A percentile compares a stretch with the other conserved stretches of the same genome.
Evolutionary conservation across 2,888 invertebrate genomes (phyloP).

Genomic region (Meta bourneti): DNA sequence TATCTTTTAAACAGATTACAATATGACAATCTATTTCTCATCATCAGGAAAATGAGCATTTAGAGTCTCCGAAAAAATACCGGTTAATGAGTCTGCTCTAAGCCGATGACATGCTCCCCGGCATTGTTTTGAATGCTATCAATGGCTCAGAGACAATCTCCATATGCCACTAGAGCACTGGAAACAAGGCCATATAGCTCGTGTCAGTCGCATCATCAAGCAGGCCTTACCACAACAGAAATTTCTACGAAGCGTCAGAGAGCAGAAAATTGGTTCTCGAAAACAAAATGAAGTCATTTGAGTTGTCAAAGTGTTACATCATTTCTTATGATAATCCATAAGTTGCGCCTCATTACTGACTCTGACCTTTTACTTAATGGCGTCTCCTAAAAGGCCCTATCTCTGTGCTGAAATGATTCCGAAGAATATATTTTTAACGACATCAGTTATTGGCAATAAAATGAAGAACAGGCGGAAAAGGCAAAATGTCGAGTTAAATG

Average conservation of each 20-base stretch:
- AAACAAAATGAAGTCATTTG: slow-evolving; percentile 52
- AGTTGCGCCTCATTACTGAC: slow-evolving; percentile 72
- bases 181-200: no score
- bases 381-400: slow-evolving; percentile 18
- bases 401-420: slow-evolving; percentile 51
- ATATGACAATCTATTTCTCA: no score
- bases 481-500: slow-evolving; percentile 69
- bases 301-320: slow-evolving; percentile 36
- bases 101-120: no score
- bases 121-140: no score
- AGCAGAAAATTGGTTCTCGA: background rate
- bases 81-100: no score
- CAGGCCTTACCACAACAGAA: background rate
- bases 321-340: slow-evolving; percentile 54
- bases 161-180: no score
- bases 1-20: no score
- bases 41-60: no score
- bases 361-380: slow-evolving; percentile 69
- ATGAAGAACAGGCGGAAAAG: slow-evolving; percentile 51
- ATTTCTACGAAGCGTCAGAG: background rate
- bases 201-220: no score
- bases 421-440: slow-evolving; percentile 72
- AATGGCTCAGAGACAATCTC: no score
- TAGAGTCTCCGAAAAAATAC: no score
- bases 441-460: slow-evolving; percentile 72